These are phyloP conservation scores for Bettongia penicillata DNA, from an alignment of 2,113 vertebrate genomes.

Conservation along the genomic window DNA sequence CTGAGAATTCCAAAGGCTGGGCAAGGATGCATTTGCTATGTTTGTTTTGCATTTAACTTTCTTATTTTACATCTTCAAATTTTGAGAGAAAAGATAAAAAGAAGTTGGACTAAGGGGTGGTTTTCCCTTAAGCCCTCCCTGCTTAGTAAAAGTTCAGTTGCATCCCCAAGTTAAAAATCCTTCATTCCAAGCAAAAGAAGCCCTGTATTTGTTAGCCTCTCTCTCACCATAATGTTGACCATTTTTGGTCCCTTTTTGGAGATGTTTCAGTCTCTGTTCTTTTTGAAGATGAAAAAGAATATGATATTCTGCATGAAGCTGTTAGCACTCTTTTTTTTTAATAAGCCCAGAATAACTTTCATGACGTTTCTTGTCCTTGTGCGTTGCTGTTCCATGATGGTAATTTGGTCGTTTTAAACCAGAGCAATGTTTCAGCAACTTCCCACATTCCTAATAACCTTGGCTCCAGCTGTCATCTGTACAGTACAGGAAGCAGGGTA, in stretches of 20 bases:
- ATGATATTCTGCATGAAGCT: neutral
- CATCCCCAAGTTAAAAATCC: neutral
- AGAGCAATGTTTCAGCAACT: neutral
- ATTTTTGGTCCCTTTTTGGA: neutral
- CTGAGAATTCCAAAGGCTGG: conserved; percentile 7
- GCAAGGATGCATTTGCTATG: neutral
- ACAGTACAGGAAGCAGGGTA: neutral
- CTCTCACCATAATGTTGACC: neutral
- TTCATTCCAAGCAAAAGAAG: conserved; percentile 43
- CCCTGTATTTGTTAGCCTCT: neutral
- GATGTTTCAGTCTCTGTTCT: neutral
- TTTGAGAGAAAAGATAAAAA: conserved; percentile 25
- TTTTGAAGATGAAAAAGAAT: neutral
- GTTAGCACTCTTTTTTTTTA: conserved; percentile 1
- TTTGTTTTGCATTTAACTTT: neutral
- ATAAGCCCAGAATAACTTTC: neutral
- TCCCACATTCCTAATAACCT: neutral
- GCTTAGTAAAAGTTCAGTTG: neutral
- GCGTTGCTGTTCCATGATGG: neutral
- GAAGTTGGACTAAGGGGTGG: neutral
- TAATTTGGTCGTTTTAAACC: neutral
- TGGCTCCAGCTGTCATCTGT: neutral
- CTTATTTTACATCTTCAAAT: neutral
- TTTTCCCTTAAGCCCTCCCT: conserved; percentile 24
- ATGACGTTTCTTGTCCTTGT: neutral